Evolutionary conservation across 2,113 vertebrate species (phyloP), one percentile per base, ranked within the genome.

Genomic region (Solenodon paradoxus): DNA sequence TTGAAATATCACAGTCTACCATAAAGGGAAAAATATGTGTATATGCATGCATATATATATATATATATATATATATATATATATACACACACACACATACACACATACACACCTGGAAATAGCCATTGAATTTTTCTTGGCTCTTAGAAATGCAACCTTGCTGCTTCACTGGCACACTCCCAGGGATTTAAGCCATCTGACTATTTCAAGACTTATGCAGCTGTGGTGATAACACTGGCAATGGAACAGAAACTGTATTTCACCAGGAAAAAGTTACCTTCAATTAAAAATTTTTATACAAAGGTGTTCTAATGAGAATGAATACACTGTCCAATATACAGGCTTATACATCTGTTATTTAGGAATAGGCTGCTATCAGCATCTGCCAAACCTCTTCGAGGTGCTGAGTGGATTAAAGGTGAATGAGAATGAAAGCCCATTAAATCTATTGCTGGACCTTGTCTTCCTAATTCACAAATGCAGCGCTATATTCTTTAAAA

Each of bases 211-310:
- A 87, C 28, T 69, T 83, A 51, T n/a, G 66, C 40, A 61, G 2
- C 72, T 87, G 3, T 90, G 61, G 9, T 72, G 90, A 91, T 92
- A 97, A 90, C 42, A 94, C 1, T 88, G 75, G 84, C 80, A 88
- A 94, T 51, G 78, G 57, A 47, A 63, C 20, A 90, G 22, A 85
- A 92, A 88, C 84, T 89, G 7, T 88, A 75, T 88, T 92, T 90
- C 16, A 0, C 40, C 19, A 0, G n/a, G 38, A 30, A 84, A 96
- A 90, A 51, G 38, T 78, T 66, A 38, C 57, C 49, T 88, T 94
- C 64, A 71, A 47, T 74, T 90, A 71, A 30, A 83, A 84, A 59
- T 30, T 77, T 77, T 90, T 92, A 38, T 19, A 66, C 35, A 93
- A 69, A 90, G 32, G 8, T 51, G 9, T 96, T 89, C 90, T 85